A percentile compares a stretch with the other conserved stretches of the same genome.
phyloP scores from a whole-genome alignment of 2,797 vertebrate species.

The Orientallactaga sibirica region DNA sequence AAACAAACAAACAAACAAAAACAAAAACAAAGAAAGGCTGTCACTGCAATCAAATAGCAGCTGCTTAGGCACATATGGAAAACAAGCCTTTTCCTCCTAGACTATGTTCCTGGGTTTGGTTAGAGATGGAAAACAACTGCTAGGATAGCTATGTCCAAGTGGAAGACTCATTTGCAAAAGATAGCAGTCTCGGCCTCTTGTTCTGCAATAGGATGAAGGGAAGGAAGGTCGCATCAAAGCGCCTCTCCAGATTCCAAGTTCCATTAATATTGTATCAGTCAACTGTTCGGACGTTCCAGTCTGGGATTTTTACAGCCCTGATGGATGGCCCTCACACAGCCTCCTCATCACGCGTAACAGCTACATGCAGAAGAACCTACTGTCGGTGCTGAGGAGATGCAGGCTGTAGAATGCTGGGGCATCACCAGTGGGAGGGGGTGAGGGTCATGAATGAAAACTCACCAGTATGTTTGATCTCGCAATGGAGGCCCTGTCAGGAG shows the following conservation, averaged over 20 bases:
- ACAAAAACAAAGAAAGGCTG: background rate
- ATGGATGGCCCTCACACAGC: background rate
- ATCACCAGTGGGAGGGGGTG: constrained; percentile 7
- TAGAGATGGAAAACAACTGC: background rate
- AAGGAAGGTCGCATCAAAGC: background rate
- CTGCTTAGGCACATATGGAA: background rate
- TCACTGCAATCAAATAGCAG: background rate
- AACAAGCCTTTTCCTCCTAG: background rate
- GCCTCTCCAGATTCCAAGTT: constrained; percentile 57
- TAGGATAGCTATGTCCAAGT: background rate
- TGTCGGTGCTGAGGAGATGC: constrained; percentile 38
- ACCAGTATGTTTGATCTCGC: background rate
- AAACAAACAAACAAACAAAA: too few species aligned
- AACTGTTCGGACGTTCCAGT: constrained; percentile 29
- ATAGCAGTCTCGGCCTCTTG: constrained; percentile 16
- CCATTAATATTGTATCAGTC: constrained; percentile 59
- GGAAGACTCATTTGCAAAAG: constrained; percentile 69
- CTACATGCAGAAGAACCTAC: background rate
- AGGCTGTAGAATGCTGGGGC: background rate
- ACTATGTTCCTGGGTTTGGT: background rate
- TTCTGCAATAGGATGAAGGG: constrained; percentile 1
- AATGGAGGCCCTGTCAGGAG: background rate
- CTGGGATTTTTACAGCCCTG: constrained; percentile 3
- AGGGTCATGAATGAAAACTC: background rate
- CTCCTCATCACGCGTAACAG: constrained; percentile 50